These are phyloP conservation scores for Aulostomus chinensis DNA, from an alignment of 2,797 vertebrate species.

Conservation along the genomic window DNA sequence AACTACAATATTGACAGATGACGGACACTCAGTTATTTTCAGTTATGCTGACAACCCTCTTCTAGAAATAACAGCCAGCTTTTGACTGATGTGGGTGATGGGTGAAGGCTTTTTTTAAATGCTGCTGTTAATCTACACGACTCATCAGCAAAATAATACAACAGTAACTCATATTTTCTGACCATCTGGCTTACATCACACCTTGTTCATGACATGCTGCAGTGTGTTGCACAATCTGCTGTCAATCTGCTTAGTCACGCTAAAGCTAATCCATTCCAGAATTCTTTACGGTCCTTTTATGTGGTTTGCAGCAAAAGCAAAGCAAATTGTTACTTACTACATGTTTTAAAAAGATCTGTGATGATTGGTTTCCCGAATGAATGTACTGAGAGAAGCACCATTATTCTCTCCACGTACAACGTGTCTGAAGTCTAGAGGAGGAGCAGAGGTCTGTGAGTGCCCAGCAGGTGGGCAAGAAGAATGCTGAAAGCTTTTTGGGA, in stretches of 20 bases:
- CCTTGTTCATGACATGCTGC: too few species aligned
- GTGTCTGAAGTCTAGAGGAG: constrained; percentile 60
- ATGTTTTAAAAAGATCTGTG: too few species aligned
- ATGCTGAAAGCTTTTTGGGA: constrained; percentile 53
- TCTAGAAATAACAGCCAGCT: constrained; percentile 52
- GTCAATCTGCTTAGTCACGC: constrained; percentile 13
- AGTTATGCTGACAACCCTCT: constrained; percentile 41
- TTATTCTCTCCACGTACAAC: constrained; percentile 35
- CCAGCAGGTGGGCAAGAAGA: constrained; percentile 67
- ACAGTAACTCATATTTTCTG: neutral
- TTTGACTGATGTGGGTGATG: constrained; percentile 1
- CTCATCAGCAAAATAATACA: neutral
- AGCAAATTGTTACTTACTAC: too few species aligned
- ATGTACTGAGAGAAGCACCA: constrained; percentile 21
- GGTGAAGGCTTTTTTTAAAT: neutral
- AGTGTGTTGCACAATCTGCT: neutral
- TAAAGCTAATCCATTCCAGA: constrained; percentile 9
- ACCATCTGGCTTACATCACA: too few species aligned
- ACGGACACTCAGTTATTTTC: constrained; percentile 29
- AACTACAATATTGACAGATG: constrained; percentile 8
- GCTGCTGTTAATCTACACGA: neutral
- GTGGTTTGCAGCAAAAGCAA: neutral
- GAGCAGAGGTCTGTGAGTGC: constrained; percentile 40
- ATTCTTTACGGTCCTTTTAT: neutral
- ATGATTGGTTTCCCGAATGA: constrained; percentile 21